Percentiles rank a stretch among this genome's conserved stretches.
These are phyloP conservation scores for Drosophila equinoxialis DNA, from an alignment of 1,140 invertebrate species.

Conservation along the genomic window DNA sequence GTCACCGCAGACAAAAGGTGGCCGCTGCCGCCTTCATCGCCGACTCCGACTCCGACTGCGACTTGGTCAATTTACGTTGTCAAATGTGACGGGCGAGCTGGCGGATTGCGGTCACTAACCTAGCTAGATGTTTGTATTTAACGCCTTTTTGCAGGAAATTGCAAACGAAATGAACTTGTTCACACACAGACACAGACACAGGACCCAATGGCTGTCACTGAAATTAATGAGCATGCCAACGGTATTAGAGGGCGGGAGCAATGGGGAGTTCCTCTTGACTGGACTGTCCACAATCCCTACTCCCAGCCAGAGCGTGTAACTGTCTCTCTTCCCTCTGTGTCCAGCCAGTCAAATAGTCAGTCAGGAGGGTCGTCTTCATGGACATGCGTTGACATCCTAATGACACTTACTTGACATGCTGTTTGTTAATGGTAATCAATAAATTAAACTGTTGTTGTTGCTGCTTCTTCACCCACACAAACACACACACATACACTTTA, in stretches of 20 bases:
- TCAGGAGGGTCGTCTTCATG: conserved; percentile 36
- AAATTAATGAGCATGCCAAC: conserved; percentile 69
- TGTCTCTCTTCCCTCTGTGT: conserved; percentile 6
- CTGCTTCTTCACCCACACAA: not conserved
- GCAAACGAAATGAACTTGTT: conserved; percentile 72
- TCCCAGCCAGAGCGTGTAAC: not conserved
- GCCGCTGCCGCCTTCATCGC: conserved; percentile 1
- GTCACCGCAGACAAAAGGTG: conserved; percentile 63
- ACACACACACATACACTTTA: not conserved
- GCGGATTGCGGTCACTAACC: conserved; percentile 51
- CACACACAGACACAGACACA: conserved; percentile 39
- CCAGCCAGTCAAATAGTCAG: conserved; percentile 17
- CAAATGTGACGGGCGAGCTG: conserved; percentile 53
- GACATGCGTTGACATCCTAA: conserved; percentile 71
- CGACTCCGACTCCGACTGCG: not conserved
- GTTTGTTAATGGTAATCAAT: conserved; percentile 75
- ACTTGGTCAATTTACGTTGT: conserved; percentile 62
- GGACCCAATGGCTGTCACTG: conserved; percentile 36
- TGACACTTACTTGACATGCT: conserved; percentile 70
- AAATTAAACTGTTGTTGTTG: conserved; percentile 51
- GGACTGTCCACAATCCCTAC: conserved; percentile 25
- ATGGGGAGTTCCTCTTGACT: conserved; percentile 21
- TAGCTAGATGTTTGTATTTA: conserved; percentile 24
- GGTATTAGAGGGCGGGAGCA: not conserved
- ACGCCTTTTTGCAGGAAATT: conserved; percentile 57